These are phyloP conservation scores for Colistium nudipinnis DNA, from an alignment of 2,113 vertebrate genomes.

Conservation along the genomic window DNA sequence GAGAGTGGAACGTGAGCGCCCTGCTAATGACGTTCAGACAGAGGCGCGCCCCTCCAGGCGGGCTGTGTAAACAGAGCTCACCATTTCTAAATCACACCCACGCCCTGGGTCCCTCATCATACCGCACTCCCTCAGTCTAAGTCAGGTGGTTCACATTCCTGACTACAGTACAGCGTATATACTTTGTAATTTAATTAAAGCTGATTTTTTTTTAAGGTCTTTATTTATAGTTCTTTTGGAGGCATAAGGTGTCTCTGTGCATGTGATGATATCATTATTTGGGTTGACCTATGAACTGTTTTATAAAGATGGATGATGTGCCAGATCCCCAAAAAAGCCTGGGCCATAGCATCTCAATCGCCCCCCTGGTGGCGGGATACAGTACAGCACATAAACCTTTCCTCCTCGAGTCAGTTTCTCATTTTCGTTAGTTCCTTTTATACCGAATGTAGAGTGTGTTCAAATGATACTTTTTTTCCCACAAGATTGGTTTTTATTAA, in stretches of 20 bases:
- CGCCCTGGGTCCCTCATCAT: conserved; percentile 42
- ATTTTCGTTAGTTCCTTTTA: no score
- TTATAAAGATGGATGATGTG: background rate
- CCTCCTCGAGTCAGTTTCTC: no score
- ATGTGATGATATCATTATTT: background rate
- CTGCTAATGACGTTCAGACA: conserved; percentile 75
- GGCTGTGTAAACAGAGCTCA: conserved; percentile 71
- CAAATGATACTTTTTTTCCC: no score
- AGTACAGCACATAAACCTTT: background rate
- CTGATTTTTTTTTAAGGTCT: background rate
- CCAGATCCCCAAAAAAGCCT: no score
- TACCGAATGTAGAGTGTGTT: no score
- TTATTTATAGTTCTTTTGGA: no score
- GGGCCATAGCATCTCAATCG: background rate
- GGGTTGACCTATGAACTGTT: background rate
- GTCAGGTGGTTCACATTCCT: conserved; percentile 18
- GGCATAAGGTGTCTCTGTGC: no score
- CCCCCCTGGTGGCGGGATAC: background rate
- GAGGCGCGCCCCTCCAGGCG: conserved; percentile 74
- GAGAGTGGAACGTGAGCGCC: conserved; percentile 71
- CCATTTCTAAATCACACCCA: conserved; percentile 76
- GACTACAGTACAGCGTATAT: no score
- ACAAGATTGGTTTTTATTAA: no score
- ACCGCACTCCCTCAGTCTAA: background rate
- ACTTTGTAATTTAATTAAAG: no score